These are phyloP conservation scores for Paracyprichromis sp. DNA, from an alignment of 2,113 vertebrate genomes.

Conservation along the genomic window DNA sequence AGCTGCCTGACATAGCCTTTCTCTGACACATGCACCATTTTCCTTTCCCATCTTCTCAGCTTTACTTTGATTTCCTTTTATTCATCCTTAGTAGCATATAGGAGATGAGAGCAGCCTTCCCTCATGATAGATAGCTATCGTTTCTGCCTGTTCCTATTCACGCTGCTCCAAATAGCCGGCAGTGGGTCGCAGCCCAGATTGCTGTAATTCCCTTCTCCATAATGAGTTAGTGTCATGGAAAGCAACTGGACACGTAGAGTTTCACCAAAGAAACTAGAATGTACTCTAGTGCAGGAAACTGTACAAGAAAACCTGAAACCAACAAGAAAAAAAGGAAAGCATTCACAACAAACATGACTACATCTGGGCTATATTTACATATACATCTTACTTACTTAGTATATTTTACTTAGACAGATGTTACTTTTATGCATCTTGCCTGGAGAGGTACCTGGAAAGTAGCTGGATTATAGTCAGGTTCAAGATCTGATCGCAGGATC, in stretches of 20 bases:
- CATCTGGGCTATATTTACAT: background rate
- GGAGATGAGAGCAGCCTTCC: background rate
- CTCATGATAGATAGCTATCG: background rate
- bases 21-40: background rate
- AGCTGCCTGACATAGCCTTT: background rate
- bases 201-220: background rate
- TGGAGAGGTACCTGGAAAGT: background rate
- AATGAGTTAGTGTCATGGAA: background rate
- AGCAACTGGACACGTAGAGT: background rate
- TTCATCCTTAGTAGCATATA: background rate
- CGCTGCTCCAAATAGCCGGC: background rate
- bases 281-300: background rate
- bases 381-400: background rate
- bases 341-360: background rate
- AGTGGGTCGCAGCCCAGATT: background rate
- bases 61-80: background rate
- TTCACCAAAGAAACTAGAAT: background rate
- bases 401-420: background rate
- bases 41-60: background rate
- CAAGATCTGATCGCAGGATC: background rate
- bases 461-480: background rate
- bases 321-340: background rate
- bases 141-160: background rate
- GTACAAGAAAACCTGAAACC: background rate
- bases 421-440: background rate